Conservation (phyloP, 2,113 vertebrate genomes). For the Corythornis madagascariensis region DNA sequence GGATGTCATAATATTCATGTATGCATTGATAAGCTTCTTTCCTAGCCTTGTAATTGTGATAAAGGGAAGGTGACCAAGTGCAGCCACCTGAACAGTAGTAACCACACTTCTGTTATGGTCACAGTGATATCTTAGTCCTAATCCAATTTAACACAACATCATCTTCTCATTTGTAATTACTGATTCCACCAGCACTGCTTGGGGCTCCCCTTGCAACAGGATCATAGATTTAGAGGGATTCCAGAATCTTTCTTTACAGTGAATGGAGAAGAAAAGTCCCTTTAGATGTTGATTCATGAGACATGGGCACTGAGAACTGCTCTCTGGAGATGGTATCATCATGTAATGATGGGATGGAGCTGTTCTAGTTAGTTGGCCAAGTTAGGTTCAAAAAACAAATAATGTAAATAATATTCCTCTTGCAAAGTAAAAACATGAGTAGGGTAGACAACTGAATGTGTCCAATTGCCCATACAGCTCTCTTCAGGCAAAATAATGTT, state of each 20-base stretch:
- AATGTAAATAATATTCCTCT: not conserved
- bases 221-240: not conserved
- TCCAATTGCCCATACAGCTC: not conserved
- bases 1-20: not conserved
- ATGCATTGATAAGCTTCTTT: not conserved
- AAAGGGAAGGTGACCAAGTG: not conserved
- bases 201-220: not conserved
- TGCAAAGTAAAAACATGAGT: not conserved
- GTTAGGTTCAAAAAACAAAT: not conserved
- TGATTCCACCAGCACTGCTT: not conserved
- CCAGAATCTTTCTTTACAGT: not conserved
- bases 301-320: not conserved
- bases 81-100: not conserved
- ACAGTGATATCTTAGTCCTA: not conserved
- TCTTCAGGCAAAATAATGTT: not conserved
- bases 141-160: not conserved
- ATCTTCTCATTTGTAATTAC: not conserved
- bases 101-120: not conserved
- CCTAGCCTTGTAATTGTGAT: not conserved
- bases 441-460: not conserved
- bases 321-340: not conserved
- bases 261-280: not conserved
- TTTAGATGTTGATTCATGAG: not conserved
- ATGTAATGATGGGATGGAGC: rapidly evolving
- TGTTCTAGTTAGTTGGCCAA: not conserved